Evolutionary conservation across 1,140 invertebrate genomes (phyloP), one percentile per base, ranked within the genome.

Genomic region (Hycleus phaleratus): DNA sequence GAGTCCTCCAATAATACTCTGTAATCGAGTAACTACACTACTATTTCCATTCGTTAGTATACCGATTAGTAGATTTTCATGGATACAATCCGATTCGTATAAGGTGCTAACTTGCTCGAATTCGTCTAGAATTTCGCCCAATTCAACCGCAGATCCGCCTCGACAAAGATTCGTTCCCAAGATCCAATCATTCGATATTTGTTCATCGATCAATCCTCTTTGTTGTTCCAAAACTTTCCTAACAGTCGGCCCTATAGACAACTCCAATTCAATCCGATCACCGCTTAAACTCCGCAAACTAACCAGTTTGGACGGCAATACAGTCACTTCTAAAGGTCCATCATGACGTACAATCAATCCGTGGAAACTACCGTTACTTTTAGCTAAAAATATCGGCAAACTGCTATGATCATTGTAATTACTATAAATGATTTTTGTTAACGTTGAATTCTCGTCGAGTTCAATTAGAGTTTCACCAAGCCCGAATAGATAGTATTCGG

Each of bases 111-210:
- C n/a, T 49, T 42, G 18, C 18, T 3, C 38, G 46, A 60, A 68
- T 38, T 58, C 49, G 5, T 56, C 32, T 12, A 68, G 26, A 38
- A 68, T 39, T 40, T 61, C 47, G 6, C 9, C 39, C 12, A 68
- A 25, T 32, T 47, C 52, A 24, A 48, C 38, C 2, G n/a, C 26
- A 49, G 40, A 24, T 42, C 59, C 58, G 42, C 60, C 56, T 49
- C 66, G 65, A 44, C 73, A 74, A 58, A 73, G 66, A 60, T 74
- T 70, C 39, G 64, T 60, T 55, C 67, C 65, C 10, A 73, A 46
- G 0, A 58, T 49, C 71, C 70, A 71, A 44, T 64, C 54, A 47
- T 46, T 6, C 11, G 32, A 7, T 32, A 11, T 24, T 54, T 24
- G 18, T 38, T 45, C 1, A 32, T 10, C 7, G 32, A 57, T 9